These are phyloP conservation scores for Colossoma macropomum DNA, from an alignment of 2,113 vertebrate genomes.

Conservation along the genomic window DNA sequence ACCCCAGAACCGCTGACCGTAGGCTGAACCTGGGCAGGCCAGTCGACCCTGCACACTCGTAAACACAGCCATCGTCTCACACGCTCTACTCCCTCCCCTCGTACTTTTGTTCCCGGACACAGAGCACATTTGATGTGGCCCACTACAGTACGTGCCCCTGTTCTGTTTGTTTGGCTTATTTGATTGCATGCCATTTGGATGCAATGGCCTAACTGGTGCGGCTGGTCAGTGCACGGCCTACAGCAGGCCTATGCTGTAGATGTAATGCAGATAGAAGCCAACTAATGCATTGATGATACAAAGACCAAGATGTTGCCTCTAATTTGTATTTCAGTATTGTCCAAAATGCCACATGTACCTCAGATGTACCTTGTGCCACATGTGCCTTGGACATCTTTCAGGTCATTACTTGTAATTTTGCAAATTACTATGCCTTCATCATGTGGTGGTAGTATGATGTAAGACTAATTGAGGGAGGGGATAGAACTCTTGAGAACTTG, in stretches of 20 bases:
- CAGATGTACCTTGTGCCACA: too few relatives aligned
- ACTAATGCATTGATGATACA: background rate
- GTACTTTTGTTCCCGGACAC: constrained; percentile 65
- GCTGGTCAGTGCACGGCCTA: constrained; percentile 15
- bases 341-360: background rate
- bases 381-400: too few relatives aligned
- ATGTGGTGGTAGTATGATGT: too few relatives aligned
- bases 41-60: constrained; percentile 64
- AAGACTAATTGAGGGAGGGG: too few relatives aligned
- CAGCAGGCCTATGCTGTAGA: background rate
- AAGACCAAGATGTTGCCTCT: background rate
- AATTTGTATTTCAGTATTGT: background rate
- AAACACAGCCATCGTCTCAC: constrained; percentile 74
- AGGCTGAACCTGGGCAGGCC: constrained; percentile 72
- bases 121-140: constrained; percentile 59
- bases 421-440: too few relatives aligned
- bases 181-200: constrained; percentile 17
- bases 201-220: constrained; percentile 19
- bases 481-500: too few relatives aligned
- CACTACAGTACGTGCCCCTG: constrained; percentile 31
- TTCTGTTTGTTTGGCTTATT: constrained; percentile 42
- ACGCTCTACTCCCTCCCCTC: constrained; percentile 62
- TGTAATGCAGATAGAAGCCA: constrained; percentile 5
- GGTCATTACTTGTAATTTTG: too few relatives aligned
- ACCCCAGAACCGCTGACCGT: constrained; percentile 78